Percentiles rank a stretch among this genome's conserved stretches.
Conservation (phyloP, 2,113 vertebrate genomes). For the Vombatus ursinus region DNA sequence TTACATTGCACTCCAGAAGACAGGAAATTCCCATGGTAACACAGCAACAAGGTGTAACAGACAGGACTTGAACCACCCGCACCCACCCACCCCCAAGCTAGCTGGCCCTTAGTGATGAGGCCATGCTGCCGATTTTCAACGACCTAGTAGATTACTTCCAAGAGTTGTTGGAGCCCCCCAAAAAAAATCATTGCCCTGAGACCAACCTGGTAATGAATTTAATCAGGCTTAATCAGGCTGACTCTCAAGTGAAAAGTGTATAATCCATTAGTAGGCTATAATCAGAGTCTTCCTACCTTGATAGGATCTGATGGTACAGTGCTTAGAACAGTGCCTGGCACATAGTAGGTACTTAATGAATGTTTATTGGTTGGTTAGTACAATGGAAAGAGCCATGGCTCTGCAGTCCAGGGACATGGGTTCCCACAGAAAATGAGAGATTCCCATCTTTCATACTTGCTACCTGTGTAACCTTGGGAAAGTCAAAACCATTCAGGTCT, state of each 20-base stretch:
- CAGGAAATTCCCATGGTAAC: not conserved
- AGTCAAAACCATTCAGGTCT: too few relatives aligned
- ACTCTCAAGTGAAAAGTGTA: not conserved
- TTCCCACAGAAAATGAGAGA: too few relatives aligned
- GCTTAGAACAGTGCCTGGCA: too few relatives aligned
- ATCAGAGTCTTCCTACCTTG: too few relatives aligned
- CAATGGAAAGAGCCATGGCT: too few relatives aligned
- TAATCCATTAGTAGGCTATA: too few relatives aligned
- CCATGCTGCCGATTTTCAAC: not conserved
- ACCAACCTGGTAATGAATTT: not conserved
- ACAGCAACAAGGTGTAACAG: not conserved
- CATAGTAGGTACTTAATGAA: too few relatives aligned
- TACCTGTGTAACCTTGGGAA: too few relatives aligned
- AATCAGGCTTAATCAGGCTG: not conserved
- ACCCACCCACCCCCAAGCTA: not conserved
- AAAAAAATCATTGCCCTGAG: not conserved
- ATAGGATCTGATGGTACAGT: too few relatives aligned
- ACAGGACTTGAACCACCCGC: not conserved
- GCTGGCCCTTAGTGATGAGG: not conserved
- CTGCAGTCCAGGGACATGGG: too few relatives aligned
- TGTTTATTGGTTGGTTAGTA: too few relatives aligned
- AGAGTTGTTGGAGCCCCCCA: not conserved
- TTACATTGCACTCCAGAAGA: not conserved
- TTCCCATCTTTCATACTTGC: too few relatives aligned
- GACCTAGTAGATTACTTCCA: not conserved